phyloP scores from a whole-genome alignment of 2,797 vertebrate genomes.

The Graptemys geographica region DNA sequence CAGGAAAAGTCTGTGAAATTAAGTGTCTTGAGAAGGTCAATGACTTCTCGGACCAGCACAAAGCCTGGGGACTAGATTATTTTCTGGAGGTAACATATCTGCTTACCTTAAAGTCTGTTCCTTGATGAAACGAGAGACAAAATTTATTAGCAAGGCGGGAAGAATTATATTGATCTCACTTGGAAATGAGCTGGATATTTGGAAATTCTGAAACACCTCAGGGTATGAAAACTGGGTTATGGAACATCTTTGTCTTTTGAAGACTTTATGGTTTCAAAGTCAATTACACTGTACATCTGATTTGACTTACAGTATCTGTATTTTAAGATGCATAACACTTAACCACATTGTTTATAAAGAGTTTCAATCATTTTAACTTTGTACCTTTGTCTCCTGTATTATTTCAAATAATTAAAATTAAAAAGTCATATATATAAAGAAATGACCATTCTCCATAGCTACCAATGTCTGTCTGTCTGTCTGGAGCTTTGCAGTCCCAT shows the following conservation, averaged over 20 bases:
- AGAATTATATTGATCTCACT: neutral
- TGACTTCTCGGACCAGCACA: slow-evolving; percentile 67
- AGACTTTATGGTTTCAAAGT: neutral
- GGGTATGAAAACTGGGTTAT: neutral
- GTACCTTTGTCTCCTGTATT: neutral
- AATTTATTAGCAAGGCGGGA: neutral
- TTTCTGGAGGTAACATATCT: slow-evolving; percentile 77
- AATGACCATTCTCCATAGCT: neutral
- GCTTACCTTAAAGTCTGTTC: slow-evolving; percentile 66
- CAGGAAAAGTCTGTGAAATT: slow-evolving; percentile 76
- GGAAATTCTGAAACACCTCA: neutral
- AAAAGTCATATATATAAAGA: neutral
- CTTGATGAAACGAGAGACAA: slow-evolving; percentile 38
- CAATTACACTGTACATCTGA: neutral
- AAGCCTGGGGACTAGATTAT: slow-evolving; percentile 79
- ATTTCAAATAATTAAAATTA: neutral
- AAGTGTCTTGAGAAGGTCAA: slow-evolving; percentile 72
- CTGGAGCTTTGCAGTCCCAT: rapidly evolving
- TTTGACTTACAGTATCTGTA: neutral
- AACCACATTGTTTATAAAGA: neutral
- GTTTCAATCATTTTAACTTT: neutral
- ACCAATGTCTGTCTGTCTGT: neutral
- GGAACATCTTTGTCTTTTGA: neutral
- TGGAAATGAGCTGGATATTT: neutral
- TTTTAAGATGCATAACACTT: rapidly evolving